phyloP scores from a whole-genome alignment of 2,113 vertebrate genomes.

The Anarrhichthys ocellatus region DNA sequence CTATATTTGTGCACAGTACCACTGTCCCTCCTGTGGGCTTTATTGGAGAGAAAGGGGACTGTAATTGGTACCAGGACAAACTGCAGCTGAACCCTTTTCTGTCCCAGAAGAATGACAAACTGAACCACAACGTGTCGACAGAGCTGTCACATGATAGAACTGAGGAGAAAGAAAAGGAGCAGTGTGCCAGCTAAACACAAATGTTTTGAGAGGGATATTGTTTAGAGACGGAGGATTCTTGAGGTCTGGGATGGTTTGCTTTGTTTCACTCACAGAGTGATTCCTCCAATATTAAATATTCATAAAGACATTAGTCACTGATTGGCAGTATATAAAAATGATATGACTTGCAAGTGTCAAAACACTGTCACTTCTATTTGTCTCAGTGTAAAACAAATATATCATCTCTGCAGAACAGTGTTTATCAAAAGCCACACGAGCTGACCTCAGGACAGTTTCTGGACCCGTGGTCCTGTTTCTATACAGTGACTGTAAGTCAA shows the following conservation, averaged over 20 bases:
- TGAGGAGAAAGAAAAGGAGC: slow-evolving; percentile 6
- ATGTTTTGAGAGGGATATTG: neutral
- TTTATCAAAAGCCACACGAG: neutral
- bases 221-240: neutral
- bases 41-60: neutral
- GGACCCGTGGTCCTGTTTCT: neutral
- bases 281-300: neutral
- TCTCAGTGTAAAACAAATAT: neutral
- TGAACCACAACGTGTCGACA: slow-evolving; percentile 35
- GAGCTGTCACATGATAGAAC: neutral
- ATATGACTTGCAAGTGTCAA: slow-evolving; percentile 2
- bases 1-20: neutral
- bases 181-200: neutral
- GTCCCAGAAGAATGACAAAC: slow-evolving; percentile 14
- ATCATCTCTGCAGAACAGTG: neutral
- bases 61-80: slow-evolving; percentile 47
- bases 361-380: slow-evolving; percentile 24
- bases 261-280: neutral
- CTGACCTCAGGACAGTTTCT: neutral
- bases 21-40: neutral
- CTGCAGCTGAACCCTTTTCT: neutral
- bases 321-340: slow-evolving; percentile 1
- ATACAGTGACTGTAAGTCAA: neutral
- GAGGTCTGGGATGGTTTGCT: neutral
- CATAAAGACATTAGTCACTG: neutral